A percentile compares a stretch with the other conserved stretches of the same genome.
Evolutionary conservation across 2,113 vertebrate species (phyloP).

Genomic region (Henicopernis longicauda): DNA sequence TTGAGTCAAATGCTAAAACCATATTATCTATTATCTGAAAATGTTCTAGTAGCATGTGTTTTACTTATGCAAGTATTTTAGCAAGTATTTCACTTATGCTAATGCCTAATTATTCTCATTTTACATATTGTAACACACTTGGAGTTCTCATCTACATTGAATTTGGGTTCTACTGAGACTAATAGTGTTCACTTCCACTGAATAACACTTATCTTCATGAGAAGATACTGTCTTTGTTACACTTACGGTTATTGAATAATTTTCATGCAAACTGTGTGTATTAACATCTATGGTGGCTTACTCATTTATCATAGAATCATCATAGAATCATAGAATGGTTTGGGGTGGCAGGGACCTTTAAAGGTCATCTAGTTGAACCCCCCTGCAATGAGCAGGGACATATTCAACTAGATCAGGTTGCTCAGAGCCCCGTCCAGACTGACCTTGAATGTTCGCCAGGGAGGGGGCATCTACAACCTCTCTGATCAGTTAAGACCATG

Average conservation of each 20-base stretch:
- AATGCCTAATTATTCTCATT: not conserved
- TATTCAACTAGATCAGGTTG: not conserved
- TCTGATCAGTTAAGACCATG: not conserved
- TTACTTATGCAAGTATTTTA: not conserved
- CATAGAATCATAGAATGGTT: not conserved
- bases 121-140: not conserved
- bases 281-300: not conserved
- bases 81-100: not conserved
- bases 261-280: not conserved
- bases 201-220: not conserved
- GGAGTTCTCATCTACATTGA: not conserved
- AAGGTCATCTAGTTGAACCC: accelerated
- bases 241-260: not conserved
- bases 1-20: not conserved
- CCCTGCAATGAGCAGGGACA: not conserved
- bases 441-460: not conserved
- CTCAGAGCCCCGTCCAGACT: not conserved
- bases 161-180: not conserved
- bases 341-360: not conserved
- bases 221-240: not conserved
- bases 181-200: not conserved
- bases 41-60: not conserved
- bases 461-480: not conserved
- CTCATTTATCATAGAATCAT: not conserved
- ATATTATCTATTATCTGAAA: not conserved